phyloP scores from a whole-genome alignment of 2,113 vertebrate species.

The Sinocyclocheilus rhinocerous region DNA sequence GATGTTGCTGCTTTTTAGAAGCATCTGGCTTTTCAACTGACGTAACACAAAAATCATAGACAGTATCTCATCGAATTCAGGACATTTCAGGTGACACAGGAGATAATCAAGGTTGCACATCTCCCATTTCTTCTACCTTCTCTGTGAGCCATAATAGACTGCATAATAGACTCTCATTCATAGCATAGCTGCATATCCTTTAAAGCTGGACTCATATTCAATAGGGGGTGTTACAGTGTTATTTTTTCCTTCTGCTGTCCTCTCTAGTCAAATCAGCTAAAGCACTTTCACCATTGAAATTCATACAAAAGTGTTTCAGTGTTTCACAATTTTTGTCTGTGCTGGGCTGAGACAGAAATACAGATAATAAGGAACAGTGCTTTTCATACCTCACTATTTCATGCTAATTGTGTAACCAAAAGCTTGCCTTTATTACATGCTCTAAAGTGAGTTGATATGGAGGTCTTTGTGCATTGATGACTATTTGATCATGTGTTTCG shows the following conservation, averaged over 20 bases:
- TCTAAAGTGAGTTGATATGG: slow-evolving; percentile 62
- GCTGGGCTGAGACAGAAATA: slow-evolving; percentile 61
- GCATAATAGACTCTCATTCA: slow-evolving; percentile 49
- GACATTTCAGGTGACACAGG: slow-evolving; percentile 40
- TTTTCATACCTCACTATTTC: slow-evolving; percentile 24
- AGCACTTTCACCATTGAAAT: not conserved
- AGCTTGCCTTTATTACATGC: slow-evolving; percentile 66
- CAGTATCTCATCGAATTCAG: slow-evolving; percentile 49
- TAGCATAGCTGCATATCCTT: slow-evolving; percentile 48
- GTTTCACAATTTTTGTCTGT: slow-evolving; percentile 76
- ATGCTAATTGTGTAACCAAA: slow-evolving; percentile 54
- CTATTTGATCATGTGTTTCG: slow-evolving; percentile 33
- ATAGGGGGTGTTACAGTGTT: slow-evolving; percentile 1
- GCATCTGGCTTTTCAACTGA: slow-evolving; percentile 42
- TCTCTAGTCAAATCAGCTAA: not conserved
- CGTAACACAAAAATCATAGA: not conserved
- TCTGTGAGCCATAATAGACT: slow-evolving; percentile 52
- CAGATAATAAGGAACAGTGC: slow-evolving; percentile 23
- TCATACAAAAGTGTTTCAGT: slow-evolving; percentile 56
- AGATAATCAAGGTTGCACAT: not conserved
- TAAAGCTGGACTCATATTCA: slow-evolving; percentile 58
- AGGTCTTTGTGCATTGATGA: slow-evolving; percentile 41
- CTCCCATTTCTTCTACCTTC: slow-evolving; percentile 22
- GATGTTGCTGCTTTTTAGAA: slow-evolving; percentile 43
- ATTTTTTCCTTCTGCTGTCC: not conserved